These are phyloP conservation scores for Hedychridium roseum DNA, from an alignment of 2,888 invertebrate species.

Conservation along the genomic window DNA sequence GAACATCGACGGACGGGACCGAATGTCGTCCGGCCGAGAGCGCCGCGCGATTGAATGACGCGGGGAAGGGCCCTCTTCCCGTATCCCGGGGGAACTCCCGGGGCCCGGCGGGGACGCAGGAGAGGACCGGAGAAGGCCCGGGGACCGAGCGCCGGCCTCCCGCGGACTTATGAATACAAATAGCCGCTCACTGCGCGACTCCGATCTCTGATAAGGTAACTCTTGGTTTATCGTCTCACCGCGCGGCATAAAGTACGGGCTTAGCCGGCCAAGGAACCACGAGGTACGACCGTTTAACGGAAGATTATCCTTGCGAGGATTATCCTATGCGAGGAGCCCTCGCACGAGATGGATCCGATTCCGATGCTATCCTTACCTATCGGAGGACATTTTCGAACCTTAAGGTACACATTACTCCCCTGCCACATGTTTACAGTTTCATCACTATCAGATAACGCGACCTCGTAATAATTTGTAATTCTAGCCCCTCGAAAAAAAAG, in stretches of 20 bases:
- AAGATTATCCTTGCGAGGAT: slow-evolving; percentile 47
- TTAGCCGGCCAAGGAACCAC: slow-evolving; percentile 23
- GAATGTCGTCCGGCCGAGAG: slow-evolving; percentile 34
- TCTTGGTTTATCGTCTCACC: slow-evolving; percentile 39
- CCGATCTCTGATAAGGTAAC: slow-evolving; percentile 60
- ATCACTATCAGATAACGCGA: no score
- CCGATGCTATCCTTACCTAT: no score
- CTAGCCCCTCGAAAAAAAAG: no score
- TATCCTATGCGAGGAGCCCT: no score
- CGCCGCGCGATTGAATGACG: slow-evolving; percentile 45
- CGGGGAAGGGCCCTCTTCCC: slow-evolving; percentile 36
- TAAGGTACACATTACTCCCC: no score
- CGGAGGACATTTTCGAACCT: no score
- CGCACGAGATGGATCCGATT: no score
- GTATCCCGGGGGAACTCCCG: slow-evolving; percentile 33
- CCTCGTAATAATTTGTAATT: no score
- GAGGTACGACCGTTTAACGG: slow-evolving; percentile 47
- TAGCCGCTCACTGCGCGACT: slow-evolving; percentile 64
- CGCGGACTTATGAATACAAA: slow-evolving; percentile 65
- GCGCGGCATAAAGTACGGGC: slow-evolving; percentile 38
- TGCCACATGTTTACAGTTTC: no score
- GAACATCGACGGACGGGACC: slow-evolving; percentile 51
- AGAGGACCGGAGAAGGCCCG: slow-evolving; percentile 32
- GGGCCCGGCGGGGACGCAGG: slow-evolving; percentile 21
- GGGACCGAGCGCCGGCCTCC: slow-evolving; percentile 61